Evolutionary conservation across 2,797 vertebrate genomes (phyloP), one percentile per base, ranked within the genome.

Genomic region (Enteromius thamalakanensis): DNA sequence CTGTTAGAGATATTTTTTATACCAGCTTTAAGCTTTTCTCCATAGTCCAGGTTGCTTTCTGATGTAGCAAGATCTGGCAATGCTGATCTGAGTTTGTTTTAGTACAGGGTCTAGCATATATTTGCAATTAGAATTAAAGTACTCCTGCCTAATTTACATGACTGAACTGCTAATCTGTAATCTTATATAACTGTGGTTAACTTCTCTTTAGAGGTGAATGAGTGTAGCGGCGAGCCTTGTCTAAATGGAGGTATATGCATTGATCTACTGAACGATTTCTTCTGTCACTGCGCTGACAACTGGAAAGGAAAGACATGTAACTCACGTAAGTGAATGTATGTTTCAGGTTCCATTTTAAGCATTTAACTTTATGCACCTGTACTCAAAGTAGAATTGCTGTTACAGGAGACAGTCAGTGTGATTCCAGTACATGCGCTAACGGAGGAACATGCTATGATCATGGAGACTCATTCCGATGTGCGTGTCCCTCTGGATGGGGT

Each of bases 241-340:
- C 95, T 96, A 91, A 97, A 98, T 0, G 95, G 94, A 51, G 98
- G 96, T 37, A 92, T 81, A 19, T 99, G 98, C 86, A 92, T 95
- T 6, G 96, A 99, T 89, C 92, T 96, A 86, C 90, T 96, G 70
- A 97, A 97, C 0, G 97, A 98, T 90, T 99, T 98, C 92, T 95
- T 95, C 92, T 99, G 98, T 77, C 94, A 93, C 47, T 99, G 97
- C 34, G 93, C 94, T 0, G 95, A 97, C 79, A 95, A 93, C 89
- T 99, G 98, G 98, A 99, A 99, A 90, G 98, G 98, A 77, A 99
- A 99, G 92, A 98, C 95, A 40, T 99, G 98, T 90, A 96, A 96
- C 89, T 99, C 97, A 4, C 95, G 97, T 88, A 47, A 81, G 69
- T 51, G 45, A 79, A 17, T 83, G 29, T 49, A 40, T 76, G 37